Evolutionary conservation across 1,140 invertebrate species (phyloP).

Genomic region (Drosophila subobscura): DNA sequence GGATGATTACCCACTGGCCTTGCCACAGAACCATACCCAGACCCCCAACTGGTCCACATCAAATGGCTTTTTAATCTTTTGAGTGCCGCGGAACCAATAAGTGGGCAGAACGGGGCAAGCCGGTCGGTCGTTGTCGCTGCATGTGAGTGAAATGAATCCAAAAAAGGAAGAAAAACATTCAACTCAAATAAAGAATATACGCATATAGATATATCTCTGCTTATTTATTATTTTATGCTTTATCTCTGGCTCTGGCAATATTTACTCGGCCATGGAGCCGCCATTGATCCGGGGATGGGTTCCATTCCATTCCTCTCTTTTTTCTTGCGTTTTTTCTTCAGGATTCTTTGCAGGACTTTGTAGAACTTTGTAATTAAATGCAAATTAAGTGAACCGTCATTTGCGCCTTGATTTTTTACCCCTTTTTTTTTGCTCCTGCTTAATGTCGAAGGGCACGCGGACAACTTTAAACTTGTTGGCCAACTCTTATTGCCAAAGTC

Average conservation of each 20-base stretch:
- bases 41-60: not conserved
- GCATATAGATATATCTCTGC: constrained; percentile 3
- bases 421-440: constrained; percentile 30
- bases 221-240: constrained; percentile 1
- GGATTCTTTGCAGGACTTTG: constrained; percentile 23
- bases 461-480: constrained; percentile 65
- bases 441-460: constrained; percentile 37
- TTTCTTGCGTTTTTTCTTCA: constrained; percentile 6
- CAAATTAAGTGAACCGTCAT: constrained; percentile 73
- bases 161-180: constrained; percentile 2
- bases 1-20: constrained; percentile 7
- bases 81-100: constrained; percentile 25
- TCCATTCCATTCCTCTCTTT: not conserved
- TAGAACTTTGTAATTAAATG: constrained; percentile 76
- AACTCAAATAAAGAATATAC: constrained; percentile 14
- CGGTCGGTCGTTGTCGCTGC: not conserved
- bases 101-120: not conserved
- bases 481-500: constrained; percentile 63
- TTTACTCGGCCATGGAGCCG: constrained; percentile 31
- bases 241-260: constrained; percentile 17
- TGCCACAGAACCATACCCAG: not conserved
- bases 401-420: constrained; percentile 58
- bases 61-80: constrained; percentile 51
- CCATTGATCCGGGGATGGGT: constrained; percentile 3
- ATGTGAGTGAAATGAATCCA: constrained; percentile 2